Evolutionary conservation across 2,113 vertebrate species (phyloP), one percentile per base, ranked within the genome.

Genomic region (Tragelaphus imberbis): DNA sequence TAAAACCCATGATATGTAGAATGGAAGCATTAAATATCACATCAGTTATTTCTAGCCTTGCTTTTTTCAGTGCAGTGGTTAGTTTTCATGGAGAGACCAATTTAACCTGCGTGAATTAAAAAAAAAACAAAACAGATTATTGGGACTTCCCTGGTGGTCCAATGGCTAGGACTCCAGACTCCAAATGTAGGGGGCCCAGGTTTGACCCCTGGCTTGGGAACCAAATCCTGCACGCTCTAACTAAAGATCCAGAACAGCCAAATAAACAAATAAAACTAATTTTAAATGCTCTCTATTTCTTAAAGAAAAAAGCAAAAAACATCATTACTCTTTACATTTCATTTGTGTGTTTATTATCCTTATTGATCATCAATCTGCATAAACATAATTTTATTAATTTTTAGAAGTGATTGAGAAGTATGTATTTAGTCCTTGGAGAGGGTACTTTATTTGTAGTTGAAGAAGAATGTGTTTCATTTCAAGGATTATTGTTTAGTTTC

Each of bases 81-180:
- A 71, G 25, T 96, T 94, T 97, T 97, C 87, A 97, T 91, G 98
- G 96, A 92, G 7, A 95, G 75, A 90, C n/a, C 71, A 84, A 56
- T 75, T 55, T 68, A 36, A 88, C 68, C 51, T 90, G 2, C 84
- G 6, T 80, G 36, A 84, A 25, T 97, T 95, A 13, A 92, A 61
- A 55, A 96, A 90, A 68, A 36, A 36, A 4, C 4, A 44, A 58
- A 58, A 65, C 36, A 33, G 27, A 47, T 84, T 27, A 77, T 27
- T 44, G 21, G 40, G 11, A 44, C 36, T 77, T 44, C 36, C 40
- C 25, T 77, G 23, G 71, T 44, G 23, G 23, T 44, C 23, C 40
- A 77, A 1, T 77, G 71, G 36, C 40, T 77, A 44, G 23, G 40
- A 25, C 3, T 44, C 40, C 71, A 40, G 21, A 23, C 40, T 77